A percentile compares a stretch with the other conserved stretches of the same genome.
These are phyloP conservation scores for Manis javanica DNA, from an alignment of 2,797 vertebrate species.

Conservation along the genomic window DNA sequence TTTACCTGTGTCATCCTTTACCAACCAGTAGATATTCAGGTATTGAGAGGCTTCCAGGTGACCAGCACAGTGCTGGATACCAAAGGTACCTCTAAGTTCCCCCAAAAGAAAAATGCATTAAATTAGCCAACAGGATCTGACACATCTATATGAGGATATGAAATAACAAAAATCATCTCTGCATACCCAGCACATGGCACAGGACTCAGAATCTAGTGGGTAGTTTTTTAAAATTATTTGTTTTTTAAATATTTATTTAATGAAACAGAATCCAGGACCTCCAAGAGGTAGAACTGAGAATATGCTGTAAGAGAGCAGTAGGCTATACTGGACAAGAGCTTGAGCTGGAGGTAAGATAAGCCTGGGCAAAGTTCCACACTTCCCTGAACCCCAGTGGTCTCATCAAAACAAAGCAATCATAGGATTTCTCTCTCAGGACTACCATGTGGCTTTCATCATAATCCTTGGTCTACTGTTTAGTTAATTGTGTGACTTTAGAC, in stretches of 20 bases:
- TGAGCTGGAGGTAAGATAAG: neutral
- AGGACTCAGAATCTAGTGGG: neutral
- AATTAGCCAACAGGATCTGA: neutral
- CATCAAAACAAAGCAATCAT: neutral
- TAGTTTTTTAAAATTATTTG: too few species aligned
- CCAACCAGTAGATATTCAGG: neutral
- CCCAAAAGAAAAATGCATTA: neutral
- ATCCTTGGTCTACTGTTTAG: neutral
- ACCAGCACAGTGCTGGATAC: neutral
- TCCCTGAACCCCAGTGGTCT: neutral
- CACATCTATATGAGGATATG: neutral
- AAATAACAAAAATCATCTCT: neutral
- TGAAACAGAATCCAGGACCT: neutral
- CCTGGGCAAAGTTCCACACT: neutral
- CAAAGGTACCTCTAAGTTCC: neutral
- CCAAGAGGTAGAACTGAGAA: neutral
- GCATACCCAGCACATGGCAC: neutral
- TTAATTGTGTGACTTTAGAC: neutral
- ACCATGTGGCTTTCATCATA: neutral
- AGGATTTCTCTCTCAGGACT: neutral
- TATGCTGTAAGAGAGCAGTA: neutral
- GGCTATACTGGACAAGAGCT: neutral
- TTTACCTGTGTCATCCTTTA: neutral
- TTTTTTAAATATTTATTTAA: neutral
- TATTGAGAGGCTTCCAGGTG: neutral